Conservation (phyloP, 2,888 invertebrate genomes). For the Lamellibrachia columna region DNA sequence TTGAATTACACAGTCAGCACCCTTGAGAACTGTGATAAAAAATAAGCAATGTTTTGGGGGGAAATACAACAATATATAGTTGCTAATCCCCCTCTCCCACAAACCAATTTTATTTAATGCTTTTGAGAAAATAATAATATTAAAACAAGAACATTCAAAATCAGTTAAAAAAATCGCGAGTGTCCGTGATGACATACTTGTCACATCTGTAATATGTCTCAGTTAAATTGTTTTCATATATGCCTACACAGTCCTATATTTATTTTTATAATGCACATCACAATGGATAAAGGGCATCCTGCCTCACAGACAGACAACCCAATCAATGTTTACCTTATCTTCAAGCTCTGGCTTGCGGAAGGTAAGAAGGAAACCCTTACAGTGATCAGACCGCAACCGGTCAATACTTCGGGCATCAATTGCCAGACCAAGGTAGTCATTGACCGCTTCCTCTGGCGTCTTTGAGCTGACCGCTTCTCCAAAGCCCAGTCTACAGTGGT, state of each 20-base stretch:
- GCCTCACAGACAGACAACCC: not conserved
- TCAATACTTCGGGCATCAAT: slow-evolving; percentile 95
- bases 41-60: no score
- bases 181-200: no score
- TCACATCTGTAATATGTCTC: no score
- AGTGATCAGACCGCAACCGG: slow-evolving; percentile 86
- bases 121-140: no score
- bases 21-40: no score
- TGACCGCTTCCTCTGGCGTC: slow-evolving; percentile 90
- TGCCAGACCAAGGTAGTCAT: slow-evolving; percentile 94
- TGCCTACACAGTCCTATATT: not conserved
- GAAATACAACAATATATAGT: no score
- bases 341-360: slow-evolving; percentile 85
- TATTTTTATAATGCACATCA: not conserved
- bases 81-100: no score
- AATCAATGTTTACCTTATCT: slow-evolving; percentile 73
- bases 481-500: slow-evolving; percentile 74
- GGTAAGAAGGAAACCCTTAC: slow-evolving; percentile 83
- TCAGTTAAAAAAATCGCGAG: no score
- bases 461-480: slow-evolving; percentile 71
- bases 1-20: no score
- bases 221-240: no score
- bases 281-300: not conserved
- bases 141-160: no score
- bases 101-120: no score